phyloP scores from a whole-genome alignment of 1,140 invertebrate genomes.

The Platorchestia sp. region DNA sequence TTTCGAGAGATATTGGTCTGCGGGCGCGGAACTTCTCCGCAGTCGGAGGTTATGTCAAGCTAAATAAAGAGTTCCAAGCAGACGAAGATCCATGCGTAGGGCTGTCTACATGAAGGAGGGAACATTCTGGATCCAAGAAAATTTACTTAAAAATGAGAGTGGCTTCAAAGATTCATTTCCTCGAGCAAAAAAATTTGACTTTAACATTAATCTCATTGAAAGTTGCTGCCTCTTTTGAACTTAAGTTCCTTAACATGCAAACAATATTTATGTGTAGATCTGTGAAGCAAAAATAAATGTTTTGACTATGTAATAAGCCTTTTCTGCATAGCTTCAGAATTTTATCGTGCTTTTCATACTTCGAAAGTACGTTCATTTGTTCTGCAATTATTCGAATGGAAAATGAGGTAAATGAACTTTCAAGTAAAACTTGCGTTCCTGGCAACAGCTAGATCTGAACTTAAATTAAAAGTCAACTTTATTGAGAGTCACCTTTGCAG shows the following conservation, averaged over 20 bases:
- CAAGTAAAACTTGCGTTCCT: not conserved
- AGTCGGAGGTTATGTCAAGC: slow-evolving; percentile 23
- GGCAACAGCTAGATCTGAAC: not conserved
- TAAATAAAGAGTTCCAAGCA: not conserved
- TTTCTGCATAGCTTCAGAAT: not conserved
- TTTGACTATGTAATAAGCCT: no score
- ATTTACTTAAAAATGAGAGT: not conserved
- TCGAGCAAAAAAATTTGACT: not conserved
- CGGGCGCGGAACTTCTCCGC: not conserved
- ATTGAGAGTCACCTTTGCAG: not conserved
- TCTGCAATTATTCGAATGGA: no score
- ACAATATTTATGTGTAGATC: not conserved
- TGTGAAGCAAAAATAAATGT: not conserved
- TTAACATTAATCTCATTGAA: not conserved
- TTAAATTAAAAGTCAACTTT: not conserved
- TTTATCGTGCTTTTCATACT: not conserved
- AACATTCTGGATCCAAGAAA: not conserved
- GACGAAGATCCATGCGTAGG: not conserved
- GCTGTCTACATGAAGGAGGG: not conserved
- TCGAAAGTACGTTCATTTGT: no score
- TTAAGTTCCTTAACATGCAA: not conserved
- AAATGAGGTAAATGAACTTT: not conserved
- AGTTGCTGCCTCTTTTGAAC: not conserved
- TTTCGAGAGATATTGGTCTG: slow-evolving; percentile 38
- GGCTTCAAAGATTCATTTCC: not conserved